Conservation (phyloP, 2,113 vertebrate species). For the Silurus glanis region DNA sequence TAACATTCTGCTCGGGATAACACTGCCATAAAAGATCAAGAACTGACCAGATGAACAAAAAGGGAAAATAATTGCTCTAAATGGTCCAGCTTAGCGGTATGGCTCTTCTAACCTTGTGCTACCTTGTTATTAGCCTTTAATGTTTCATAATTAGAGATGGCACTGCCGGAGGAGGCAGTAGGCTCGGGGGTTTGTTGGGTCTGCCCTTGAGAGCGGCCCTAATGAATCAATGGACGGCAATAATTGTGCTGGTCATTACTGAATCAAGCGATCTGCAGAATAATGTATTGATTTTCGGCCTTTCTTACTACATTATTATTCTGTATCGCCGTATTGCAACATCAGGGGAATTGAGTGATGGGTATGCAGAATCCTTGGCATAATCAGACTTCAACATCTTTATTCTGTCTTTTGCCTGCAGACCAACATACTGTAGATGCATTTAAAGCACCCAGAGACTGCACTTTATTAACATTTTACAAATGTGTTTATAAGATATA, state of each 20-base stretch:
- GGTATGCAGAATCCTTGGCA: conserved; percentile 64
- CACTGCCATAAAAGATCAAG: conserved; percentile 24
- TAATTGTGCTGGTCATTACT: conserved; percentile 80
- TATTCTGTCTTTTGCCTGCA: conserved; percentile 18
- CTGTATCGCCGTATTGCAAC: conserved; percentile 77
- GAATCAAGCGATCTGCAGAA: conserved; percentile 82
- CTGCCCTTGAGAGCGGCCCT: conserved; percentile 71
- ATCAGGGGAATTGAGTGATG: conserved; percentile 76
- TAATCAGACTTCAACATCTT: conserved; percentile 50
- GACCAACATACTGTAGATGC: not conserved
- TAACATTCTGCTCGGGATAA: conserved; percentile 2
- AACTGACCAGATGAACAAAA: conserved; percentile 42
- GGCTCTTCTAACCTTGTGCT: conserved; percentile 70
- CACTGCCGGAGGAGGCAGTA: conserved; percentile 68
- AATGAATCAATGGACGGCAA: conserved; percentile 75
- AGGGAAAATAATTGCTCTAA: conserved; percentile 56
- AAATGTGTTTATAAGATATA: not conserved
- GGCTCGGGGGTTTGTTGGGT: conserved; percentile 68
- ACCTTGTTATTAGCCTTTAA: conserved; percentile 74
- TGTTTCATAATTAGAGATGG: conserved; percentile 75
- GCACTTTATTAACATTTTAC: not conserved
- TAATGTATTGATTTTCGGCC: conserved; percentile 81
- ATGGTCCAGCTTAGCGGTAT: conserved; percentile 61
- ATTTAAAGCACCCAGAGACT: not conserved
- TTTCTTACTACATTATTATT: conserved; percentile 81